These are phyloP conservation scores for Agrotis ipsilon DNA, from an alignment of 2,888 invertebrate species.

Conservation along the genomic window DNA sequence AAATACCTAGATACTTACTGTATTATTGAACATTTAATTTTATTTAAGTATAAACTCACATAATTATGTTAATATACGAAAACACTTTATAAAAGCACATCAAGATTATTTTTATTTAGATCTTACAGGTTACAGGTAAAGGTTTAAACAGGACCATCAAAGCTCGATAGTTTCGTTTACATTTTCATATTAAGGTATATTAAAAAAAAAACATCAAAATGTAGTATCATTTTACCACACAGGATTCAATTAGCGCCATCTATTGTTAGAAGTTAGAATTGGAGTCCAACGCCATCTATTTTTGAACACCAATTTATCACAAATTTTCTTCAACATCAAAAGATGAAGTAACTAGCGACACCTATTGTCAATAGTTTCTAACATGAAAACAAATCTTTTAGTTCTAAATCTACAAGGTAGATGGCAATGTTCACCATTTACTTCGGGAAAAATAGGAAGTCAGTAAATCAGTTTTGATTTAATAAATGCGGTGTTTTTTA, in stretches of 20 bases:
- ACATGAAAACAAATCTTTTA: not conserved
- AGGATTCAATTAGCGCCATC: conserved; percentile 30
- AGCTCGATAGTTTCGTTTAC: too few relatives aligned
- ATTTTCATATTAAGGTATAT: too few relatives aligned
- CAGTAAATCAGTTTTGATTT: not conserved
- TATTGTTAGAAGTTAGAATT: conserved; percentile 2
- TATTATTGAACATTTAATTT: too few relatives aligned
- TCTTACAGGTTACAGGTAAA: not conserved
- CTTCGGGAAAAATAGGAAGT: not conserved
- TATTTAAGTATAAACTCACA: conserved; percentile 4
- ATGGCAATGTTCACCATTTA: conserved; percentile 19
- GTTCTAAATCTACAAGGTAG: conserved; percentile 14
- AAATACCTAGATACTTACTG: not conserved
- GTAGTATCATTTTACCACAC: not conserved
- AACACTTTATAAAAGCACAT: not conserved
- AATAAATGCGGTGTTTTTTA: too few relatives aligned
- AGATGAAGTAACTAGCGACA: conserved; percentile 36
- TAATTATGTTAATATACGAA: too few relatives aligned
- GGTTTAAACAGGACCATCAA: not conserved
- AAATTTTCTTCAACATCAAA: not conserved
- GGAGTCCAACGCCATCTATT: not conserved
- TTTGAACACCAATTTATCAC: too few relatives aligned
- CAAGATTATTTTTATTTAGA: too few relatives aligned
- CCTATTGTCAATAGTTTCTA: conserved; percentile 26
- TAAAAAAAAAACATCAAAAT: not conserved